Evolutionary conservation across 2,113 vertebrate genomes (phyloP).

Genomic region (Scolopax mira): DNA sequence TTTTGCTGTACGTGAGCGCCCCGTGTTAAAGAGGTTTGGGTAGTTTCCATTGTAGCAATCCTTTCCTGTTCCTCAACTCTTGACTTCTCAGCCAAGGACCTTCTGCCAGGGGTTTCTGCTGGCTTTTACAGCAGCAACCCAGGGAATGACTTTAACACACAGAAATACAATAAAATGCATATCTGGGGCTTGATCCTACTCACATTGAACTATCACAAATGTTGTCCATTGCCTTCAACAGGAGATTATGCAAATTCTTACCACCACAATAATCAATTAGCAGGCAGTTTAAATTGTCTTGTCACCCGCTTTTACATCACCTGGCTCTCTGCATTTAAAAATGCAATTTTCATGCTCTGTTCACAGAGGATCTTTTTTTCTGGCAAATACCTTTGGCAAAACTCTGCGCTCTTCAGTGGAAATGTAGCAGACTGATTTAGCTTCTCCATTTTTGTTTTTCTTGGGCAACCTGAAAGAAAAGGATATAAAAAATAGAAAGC

Average conservation of each 20-base stretch:
- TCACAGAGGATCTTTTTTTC: not conserved
- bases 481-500: not conserved
- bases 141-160: not conserved
- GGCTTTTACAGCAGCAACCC: not conserved
- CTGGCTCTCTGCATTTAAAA: not conserved
- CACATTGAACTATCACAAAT: not conserved
- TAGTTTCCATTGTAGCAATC: slow-evolving; percentile 6
- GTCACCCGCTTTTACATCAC: not conserved
- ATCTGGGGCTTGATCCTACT: not conserved
- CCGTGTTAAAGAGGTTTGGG: not conserved
- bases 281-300: not conserved
- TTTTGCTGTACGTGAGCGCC: not conserved
- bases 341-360: not conserved
- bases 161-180: not conserved
- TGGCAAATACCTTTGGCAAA: not conserved
- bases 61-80: not conserved
- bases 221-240: not conserved
- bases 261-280: not conserved
- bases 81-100: not conserved
- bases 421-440: not conserved
- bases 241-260: not conserved
- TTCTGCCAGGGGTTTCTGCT: slow-evolving; percentile 15
- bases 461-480: slow-evolving; percentile 12
- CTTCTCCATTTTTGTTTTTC: slow-evolving; percentile 27
- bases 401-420: not conserved